A percentile compares a stretch with the other conserved stretches of the same genome.
Evolutionary conservation across 2,888 invertebrate genomes (phyloP).

Genomic region (Athetis lepigone): DNA sequence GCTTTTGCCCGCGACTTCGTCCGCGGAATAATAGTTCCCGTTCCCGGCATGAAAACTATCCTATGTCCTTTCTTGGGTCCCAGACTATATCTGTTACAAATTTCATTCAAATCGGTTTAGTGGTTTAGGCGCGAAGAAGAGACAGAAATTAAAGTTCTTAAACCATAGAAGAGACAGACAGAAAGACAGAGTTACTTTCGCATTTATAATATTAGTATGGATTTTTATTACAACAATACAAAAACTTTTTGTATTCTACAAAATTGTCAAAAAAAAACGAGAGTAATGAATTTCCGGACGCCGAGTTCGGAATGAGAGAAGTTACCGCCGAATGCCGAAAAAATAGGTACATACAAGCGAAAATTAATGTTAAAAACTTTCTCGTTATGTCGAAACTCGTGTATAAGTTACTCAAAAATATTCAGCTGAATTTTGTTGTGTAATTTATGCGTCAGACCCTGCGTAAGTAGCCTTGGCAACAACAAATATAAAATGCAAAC

Average conservation of each 20-base stretch:
- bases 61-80: too few species aligned
- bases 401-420: constrained; percentile 19
- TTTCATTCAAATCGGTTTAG: too few species aligned
- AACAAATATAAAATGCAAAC: constrained; percentile 6
- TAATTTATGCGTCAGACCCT: constrained; percentile 14
- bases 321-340: constrained; percentile 13
- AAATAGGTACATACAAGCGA: neutral
- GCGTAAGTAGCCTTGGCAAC: constrained; percentile 1
- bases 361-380: constrained; percentile 33
- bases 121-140: too few species aligned
- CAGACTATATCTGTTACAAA: too few species aligned
- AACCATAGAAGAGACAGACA: too few species aligned
- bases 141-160: too few species aligned
- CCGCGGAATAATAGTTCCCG: too few species aligned
- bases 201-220: too few species aligned
- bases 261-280: neutral
- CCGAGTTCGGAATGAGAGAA: constrained; percentile 12
- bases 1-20: neutral
- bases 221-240: too few species aligned
- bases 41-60: too few species aligned
- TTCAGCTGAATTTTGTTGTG: neutral
- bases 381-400: constrained; percentile 1
- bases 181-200: too few species aligned
- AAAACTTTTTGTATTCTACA: neutral
- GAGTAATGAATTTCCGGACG: constrained; percentile 7